These are phyloP conservation scores for Siderastrea radians DNA, from an alignment of 92 coral and sea anemone species.

Conservation along the genomic window DNA sequence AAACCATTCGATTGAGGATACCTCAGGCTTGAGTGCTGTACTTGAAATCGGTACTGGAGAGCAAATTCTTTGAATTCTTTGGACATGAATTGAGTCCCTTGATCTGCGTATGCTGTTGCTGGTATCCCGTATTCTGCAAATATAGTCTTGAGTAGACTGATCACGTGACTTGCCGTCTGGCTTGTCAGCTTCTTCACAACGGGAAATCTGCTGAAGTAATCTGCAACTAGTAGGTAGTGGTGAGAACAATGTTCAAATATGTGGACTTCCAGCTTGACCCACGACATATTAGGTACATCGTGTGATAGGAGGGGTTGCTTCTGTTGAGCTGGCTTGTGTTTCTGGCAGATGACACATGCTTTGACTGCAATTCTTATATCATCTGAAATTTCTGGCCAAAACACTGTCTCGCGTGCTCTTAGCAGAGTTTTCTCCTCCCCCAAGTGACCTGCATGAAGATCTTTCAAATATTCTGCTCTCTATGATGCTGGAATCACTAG, in stretches of 20 bases:
- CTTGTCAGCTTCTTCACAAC: not conserved
- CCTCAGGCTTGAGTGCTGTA: constrained; percentile 6
- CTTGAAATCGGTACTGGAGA: not conserved
- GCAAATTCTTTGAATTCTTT: constrained; percentile 12
- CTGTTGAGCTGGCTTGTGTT: constrained; percentile 20
- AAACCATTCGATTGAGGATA: constrained; percentile 18
- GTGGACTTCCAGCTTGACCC: constrained; percentile 13
- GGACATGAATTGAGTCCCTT: constrained; percentile 10
- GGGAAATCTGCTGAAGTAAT: constrained; percentile 11
- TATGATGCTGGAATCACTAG: not conserved
- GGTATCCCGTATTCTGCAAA: constrained; percentile 24
- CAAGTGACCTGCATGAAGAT: constrained; percentile 18
- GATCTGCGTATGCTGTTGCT: not conserved
- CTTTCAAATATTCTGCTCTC: constrained; percentile 7
- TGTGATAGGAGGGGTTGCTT: constrained; percentile 1
- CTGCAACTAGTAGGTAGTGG: constrained; percentile 25
- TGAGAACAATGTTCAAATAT: not conserved
- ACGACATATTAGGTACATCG: constrained; percentile 1
- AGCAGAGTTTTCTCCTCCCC: constrained; percentile 1
- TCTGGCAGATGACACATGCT: not conserved
- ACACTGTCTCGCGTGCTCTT: constrained; percentile 1
- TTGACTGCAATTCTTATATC: constrained; percentile 20
- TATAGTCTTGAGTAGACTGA: not conserved
- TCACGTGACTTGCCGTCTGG: constrained; percentile 6
- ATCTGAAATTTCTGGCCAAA: constrained; percentile 14